These are phyloP conservation scores for Mellilla xanthometata DNA, from an alignment of 2,888 invertebrate species.

Conservation along the genomic window DNA sequence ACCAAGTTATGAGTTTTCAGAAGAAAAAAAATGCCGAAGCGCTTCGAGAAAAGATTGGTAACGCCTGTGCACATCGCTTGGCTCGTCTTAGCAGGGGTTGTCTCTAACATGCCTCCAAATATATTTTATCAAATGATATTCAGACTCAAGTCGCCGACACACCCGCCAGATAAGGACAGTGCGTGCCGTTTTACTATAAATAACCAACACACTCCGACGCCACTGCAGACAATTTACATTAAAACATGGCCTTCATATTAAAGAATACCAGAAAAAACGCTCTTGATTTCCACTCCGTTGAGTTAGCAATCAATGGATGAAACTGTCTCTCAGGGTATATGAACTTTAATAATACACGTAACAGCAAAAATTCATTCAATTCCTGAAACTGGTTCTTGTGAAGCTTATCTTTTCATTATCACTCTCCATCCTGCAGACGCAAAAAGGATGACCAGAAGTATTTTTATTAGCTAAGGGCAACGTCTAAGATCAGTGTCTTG, in stretches of 20 bases:
- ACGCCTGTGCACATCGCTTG: too few species aligned
- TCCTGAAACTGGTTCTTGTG: too few species aligned
- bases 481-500: conserved; percentile 42
- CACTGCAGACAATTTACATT: conserved; percentile 43
- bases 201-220: conserved; percentile 44
- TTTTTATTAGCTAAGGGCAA: conserved; percentile 40
- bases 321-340: background rate
- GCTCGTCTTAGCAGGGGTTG: too few species aligned
- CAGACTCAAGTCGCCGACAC: conserved; percentile 34
- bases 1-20: too few species aligned
- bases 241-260: conserved; percentile 40
- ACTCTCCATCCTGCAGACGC: conserved; percentile 17
- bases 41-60: too few species aligned
- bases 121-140: conserved; percentile 27
- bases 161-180: conserved; percentile 48
- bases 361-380: background rate
- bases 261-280: conserved; percentile 28
- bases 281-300: conserved; percentile 33
- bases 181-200: conserved; percentile 51
- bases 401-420: conserved; percentile 4
- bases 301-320: conserved; percentile 11
- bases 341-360: too few species aligned
- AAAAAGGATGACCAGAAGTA: conserved; percentile 24
- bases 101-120: conserved; percentile 18
- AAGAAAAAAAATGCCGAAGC: too few species aligned